Conservation (phyloP, 2,888 invertebrate genomes). For the Epinotia ramella region DNA sequence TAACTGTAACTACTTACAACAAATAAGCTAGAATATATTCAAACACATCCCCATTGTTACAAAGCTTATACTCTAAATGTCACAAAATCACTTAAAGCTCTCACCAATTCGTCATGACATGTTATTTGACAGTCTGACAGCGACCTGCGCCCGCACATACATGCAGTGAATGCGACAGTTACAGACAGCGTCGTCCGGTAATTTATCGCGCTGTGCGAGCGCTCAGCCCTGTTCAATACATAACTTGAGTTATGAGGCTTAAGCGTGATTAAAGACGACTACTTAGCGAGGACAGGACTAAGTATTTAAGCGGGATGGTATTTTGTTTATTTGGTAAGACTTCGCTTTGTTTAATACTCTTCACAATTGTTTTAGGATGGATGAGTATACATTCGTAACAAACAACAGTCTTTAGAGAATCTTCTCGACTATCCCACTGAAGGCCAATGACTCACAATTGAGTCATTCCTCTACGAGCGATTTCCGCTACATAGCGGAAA, state of each 20-base stretch:
- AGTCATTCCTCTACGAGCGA: too few species aligned
- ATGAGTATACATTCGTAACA: conserved; percentile 5
- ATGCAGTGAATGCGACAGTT: conserved; percentile 7
- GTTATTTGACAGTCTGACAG: conserved; percentile 9
- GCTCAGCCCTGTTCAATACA: conserved; percentile 15
- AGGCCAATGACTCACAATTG: too few species aligned
- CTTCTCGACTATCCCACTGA: not conserved
- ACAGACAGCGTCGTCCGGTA: conserved; percentile 13
- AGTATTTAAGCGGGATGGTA: conserved; percentile 1
- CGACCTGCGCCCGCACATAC: not conserved
- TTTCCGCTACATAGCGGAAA: too few species aligned
- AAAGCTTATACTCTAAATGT: not conserved
- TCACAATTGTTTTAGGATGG: not conserved
- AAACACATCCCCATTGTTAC: not conserved
- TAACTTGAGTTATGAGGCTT: conserved; percentile 32
- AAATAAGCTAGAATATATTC: not conserved
- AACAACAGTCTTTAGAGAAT: not conserved
- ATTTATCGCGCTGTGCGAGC: conserved; percentile 21
- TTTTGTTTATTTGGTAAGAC: conserved; percentile 1
- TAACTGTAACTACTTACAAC: not conserved
- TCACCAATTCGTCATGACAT: conserved; percentile 1
- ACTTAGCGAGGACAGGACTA: conserved; percentile 19
- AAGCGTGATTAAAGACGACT: conserved; percentile 29
- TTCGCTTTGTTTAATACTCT: not conserved
- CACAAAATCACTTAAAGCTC: conserved; percentile 7